phyloP scores from a whole-genome alignment of 2,797 vertebrate species.

The Thaleichthys pacificus region DNA sequence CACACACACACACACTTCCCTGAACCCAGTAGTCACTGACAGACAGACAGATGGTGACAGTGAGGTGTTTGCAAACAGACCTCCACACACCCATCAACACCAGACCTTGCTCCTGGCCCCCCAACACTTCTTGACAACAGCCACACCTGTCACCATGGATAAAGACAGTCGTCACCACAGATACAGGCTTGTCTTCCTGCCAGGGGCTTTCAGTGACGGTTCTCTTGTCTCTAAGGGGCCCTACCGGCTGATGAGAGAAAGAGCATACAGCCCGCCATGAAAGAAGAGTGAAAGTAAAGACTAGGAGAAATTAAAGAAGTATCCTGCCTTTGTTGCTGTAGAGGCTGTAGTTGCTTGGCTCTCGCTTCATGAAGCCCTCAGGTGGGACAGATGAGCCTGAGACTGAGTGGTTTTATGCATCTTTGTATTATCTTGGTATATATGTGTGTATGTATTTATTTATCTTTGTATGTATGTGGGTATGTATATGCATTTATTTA shows the following conservation, averaged over 20 bases:
- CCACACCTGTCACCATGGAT: constrained; percentile 71
- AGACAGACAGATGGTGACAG: neutral
- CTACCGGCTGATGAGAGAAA: constrained; percentile 65
- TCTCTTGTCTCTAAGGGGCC: constrained; percentile 52
- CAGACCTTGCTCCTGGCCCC: constrained; percentile 48
- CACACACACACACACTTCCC: constrained; percentile 25
- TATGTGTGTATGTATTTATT: constrained; percentile 20
- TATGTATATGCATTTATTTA: neutral
- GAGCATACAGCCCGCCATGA: constrained; percentile 56
- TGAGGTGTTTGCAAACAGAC: neutral
- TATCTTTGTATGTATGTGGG: neutral
- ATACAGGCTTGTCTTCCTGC: constrained; percentile 57
- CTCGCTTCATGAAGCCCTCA: constrained; percentile 24
- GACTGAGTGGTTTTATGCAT: neutral
- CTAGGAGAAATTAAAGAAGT: constrained; percentile 18
- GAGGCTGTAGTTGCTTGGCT: constrained; percentile 32
- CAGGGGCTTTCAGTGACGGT: constrained; percentile 52
- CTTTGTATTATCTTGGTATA: constrained; percentile 22
- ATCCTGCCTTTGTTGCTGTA: constrained; percentile 43
- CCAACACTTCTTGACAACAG: constrained; percentile 69
- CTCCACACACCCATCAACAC: constrained; percentile 62
- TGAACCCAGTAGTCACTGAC: constrained; percentile 9
- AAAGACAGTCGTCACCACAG: constrained; percentile 64
- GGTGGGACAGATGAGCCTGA: neutral
- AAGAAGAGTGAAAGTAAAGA: constrained; percentile 36